Percentiles rank a stretch among this genome's conserved stretches.
These are phyloP conservation scores for Campylorhamphus procurvoides DNA, from an alignment of 2,113 vertebrate species.

Conservation along the genomic window DNA sequence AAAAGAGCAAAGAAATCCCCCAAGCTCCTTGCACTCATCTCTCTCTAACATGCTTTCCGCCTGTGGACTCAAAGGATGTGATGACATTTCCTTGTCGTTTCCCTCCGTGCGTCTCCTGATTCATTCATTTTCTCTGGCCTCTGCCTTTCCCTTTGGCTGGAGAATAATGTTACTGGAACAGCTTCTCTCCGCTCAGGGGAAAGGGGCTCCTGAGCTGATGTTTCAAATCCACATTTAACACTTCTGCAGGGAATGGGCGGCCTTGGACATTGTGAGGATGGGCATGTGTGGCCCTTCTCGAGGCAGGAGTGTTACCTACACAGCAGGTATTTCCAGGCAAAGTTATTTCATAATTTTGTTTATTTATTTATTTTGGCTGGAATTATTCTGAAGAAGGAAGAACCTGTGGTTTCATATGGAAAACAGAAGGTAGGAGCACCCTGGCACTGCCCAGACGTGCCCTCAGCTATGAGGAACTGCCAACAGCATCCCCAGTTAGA, in stretches of 20 bases:
- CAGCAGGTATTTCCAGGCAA: fast-evolving
- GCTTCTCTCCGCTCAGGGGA: background rate
- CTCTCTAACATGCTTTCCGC: background rate
- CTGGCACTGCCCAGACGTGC: background rate
- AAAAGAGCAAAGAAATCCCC: background rate
- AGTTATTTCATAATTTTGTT: background rate
- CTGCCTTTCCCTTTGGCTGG: background rate
- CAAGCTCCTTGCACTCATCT: background rate
- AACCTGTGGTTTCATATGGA: background rate
- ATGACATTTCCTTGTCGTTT: conserved; percentile 19
- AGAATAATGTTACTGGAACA: background rate
- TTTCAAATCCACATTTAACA: background rate
- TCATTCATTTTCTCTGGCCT: background rate
- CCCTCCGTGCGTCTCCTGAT: background rate
- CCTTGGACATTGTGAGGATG: background rate
- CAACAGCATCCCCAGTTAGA: background rate
- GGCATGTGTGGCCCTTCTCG: fast-evolving
- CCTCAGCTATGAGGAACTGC: fast-evolving
- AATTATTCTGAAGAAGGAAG: background rate
- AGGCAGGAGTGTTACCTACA: background rate
- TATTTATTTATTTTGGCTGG: background rate
- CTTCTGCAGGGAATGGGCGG: background rate
- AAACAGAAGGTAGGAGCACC: background rate
- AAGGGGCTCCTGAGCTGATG: background rate
- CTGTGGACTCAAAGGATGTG: background rate